These are phyloP conservation scores for Phylloscopus whistleri DNA, from an alignment of 2,113 vertebrate species.

Conservation along the genomic window DNA sequence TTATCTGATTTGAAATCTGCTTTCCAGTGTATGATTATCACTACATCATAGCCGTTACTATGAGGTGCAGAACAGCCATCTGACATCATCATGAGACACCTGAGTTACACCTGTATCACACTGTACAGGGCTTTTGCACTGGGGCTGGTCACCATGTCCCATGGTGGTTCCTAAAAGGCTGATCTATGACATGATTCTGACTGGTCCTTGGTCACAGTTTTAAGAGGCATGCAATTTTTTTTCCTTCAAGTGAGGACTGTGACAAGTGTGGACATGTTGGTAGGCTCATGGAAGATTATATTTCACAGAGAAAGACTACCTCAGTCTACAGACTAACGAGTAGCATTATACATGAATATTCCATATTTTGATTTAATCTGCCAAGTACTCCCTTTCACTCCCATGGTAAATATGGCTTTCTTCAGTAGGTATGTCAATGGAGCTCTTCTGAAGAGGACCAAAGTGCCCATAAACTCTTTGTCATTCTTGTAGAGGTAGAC, in stretches of 20 bases:
- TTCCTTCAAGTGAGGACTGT: neutral
- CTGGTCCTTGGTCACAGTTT: neutral
- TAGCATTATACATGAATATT: neutral
- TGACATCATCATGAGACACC: neutral
- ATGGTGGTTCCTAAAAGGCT: neutral
- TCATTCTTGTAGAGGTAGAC: neutral
- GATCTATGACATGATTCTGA: neutral
- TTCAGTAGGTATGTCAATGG: neutral
- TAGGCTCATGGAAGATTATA: neutral
- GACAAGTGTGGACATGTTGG: neutral
- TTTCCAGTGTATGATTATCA: neutral
- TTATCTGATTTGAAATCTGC: neutral
- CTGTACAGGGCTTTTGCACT: neutral
- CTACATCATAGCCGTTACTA: neutral
- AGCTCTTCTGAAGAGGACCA: neutral
- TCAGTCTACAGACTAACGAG: neutral
- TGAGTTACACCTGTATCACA: neutral
- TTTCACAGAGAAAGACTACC: neutral
- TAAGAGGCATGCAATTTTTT: neutral
- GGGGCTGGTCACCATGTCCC: neutral
- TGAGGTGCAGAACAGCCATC: neutral
- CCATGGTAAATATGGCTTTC: neutral
- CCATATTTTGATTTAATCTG: neutral
- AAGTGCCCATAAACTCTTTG: neutral
- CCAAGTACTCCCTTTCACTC: neutral